Evolutionary conservation across 2,113 vertebrate species (phyloP).

Genomic region (Gallinago media): DNA sequence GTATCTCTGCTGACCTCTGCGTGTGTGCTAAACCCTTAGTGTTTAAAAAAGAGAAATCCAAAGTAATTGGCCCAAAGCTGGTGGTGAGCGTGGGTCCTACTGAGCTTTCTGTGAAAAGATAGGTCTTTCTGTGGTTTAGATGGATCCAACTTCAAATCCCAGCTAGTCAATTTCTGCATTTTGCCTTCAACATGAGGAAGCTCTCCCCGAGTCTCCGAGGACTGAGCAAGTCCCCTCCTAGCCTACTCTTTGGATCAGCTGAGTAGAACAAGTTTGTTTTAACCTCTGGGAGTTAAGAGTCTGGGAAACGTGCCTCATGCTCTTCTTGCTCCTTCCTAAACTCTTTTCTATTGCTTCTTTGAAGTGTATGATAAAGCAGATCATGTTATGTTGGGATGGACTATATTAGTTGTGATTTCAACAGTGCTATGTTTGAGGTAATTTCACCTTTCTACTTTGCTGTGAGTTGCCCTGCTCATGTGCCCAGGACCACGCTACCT

Average conservation of each 20-base stretch:
- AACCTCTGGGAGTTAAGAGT: background rate
- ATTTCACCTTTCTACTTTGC: background rate
- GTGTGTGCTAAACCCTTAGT: background rate
- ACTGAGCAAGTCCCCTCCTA: background rate
- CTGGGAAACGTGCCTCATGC: background rate
- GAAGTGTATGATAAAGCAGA: background rate
- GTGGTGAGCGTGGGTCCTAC: background rate
- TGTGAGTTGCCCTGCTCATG: rapidly evolving
- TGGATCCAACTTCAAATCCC: background rate
- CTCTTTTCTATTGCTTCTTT: background rate
- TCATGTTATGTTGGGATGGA: background rate
- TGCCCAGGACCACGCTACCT: background rate
- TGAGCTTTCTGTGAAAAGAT: background rate
- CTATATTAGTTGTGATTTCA: background rate
- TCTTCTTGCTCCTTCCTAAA: background rate
- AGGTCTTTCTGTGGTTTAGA: background rate
- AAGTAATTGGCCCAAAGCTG: background rate
- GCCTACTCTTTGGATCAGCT: background rate
- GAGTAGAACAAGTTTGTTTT: background rate
- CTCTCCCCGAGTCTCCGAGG: background rate
- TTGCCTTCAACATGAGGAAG: background rate
- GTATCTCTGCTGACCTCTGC: background rate
- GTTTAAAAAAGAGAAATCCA: background rate
- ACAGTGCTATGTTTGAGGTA: background rate
- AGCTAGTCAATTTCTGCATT: background rate